These are phyloP conservation scores for Spilogale gracilis DNA, from an alignment of 2,113 vertebrate genomes.

Conservation along the genomic window DNA sequence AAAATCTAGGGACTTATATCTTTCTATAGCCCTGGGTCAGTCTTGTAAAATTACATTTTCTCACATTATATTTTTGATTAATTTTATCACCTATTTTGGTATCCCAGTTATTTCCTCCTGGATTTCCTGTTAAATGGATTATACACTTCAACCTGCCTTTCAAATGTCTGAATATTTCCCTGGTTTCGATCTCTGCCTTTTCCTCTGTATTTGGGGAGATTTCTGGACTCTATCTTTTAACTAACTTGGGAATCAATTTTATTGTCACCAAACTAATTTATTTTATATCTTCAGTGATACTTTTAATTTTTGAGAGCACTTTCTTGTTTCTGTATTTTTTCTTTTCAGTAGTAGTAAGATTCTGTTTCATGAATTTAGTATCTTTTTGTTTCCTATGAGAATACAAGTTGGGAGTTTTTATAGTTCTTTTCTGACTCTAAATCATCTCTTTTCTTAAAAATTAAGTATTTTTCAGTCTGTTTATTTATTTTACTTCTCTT, in stretches of 20 bases:
- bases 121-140: background rate
- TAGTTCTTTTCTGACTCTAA: background rate
- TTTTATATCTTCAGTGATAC: background rate
- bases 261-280: background rate
- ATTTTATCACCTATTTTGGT: background rate
- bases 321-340: background rate
- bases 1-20: background rate
- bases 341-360: background rate
- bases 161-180: background rate
- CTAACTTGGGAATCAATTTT: background rate
- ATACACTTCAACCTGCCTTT: background rate
- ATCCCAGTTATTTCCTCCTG: background rate
- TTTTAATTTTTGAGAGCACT: background rate
- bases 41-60: slow-evolving; percentile 1
- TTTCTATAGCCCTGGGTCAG: background rate
- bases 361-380: background rate
- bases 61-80: background rate
- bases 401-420: background rate
- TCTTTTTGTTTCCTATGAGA: background rate
- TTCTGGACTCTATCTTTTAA: background rate
- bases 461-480: background rate
- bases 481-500: background rate
- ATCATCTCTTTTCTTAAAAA: background rate
- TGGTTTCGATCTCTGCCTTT: background rate
- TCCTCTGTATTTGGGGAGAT: background rate